These are phyloP conservation scores for Lypha dubia DNA, from an alignment of 2,888 invertebrate genomes.

Conservation along the genomic window DNA sequence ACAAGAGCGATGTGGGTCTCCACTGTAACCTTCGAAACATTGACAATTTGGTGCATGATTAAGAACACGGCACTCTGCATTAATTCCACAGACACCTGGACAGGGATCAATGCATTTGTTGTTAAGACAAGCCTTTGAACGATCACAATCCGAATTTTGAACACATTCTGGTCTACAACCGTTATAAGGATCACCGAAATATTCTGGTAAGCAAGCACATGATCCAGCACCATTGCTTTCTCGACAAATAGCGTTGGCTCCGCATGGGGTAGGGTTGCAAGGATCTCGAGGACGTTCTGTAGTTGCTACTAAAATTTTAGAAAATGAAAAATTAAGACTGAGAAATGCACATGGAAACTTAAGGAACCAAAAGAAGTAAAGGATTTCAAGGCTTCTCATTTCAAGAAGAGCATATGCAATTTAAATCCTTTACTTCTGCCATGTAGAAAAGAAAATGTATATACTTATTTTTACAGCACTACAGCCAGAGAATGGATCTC, in stretches of 20 bases:
- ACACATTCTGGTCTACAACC: constrained; percentile 93
- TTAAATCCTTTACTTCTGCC: constrained; percentile 40
- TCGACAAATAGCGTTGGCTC: constrained; percentile 90
- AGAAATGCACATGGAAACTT: neutral
- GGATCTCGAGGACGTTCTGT: constrained; percentile 87
- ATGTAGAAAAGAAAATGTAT: constrained; percentile 48
- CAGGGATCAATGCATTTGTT: constrained; percentile 92
- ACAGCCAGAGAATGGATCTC: constrained; percentile 91
- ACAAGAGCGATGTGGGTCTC: constrained; percentile 89
- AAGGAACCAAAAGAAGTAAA: constrained; percentile 34
- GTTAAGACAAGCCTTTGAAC: constrained; percentile 89
- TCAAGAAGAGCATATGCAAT: neutral
- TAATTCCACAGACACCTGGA: constrained; percentile 90
- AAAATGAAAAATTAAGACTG: neutral
- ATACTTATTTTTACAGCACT: constrained; percentile 85
- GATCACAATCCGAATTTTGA: constrained; percentile 90
- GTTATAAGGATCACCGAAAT: constrained; percentile 90
- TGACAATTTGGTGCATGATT: constrained; percentile 91
- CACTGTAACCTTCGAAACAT: constrained; percentile 89
- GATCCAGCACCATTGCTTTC: constrained; percentile 90
- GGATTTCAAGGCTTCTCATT: constrained; percentile 23
- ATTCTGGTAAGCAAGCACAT: constrained; percentile 89
- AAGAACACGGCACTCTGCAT: constrained; percentile 89
- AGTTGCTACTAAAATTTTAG: constrained; percentile 77
- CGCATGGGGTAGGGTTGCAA: constrained; percentile 91